Percentiles rank a stretch among this genome's conserved stretches.
phyloP scores from a whole-genome alignment of 2,113 vertebrate species.

The Rutilus rutilus region DNA sequence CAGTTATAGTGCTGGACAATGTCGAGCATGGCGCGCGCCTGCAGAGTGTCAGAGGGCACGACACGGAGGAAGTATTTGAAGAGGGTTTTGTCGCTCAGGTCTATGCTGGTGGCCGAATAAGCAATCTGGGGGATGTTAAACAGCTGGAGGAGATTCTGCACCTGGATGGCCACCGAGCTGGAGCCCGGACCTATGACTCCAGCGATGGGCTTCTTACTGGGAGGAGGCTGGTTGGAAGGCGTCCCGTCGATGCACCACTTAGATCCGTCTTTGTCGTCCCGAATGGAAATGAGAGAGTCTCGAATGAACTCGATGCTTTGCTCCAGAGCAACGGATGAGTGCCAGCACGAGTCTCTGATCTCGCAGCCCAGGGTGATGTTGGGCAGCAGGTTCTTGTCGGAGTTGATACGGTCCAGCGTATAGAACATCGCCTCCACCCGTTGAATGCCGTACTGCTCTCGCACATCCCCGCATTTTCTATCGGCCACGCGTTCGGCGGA shows the following conservation, averaged over 20 bases:
- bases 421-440: conserved; percentile 99
- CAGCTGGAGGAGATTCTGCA: conserved; percentile 96
- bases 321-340: conserved; percentile 96
- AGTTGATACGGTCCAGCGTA: conserved; percentile 95
- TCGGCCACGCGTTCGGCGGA: conserved; percentile 95
- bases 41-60: conserved; percentile 94
- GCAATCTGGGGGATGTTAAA: conserved; percentile 99
- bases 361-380: conserved; percentile 97
- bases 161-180: conserved; percentile 98
- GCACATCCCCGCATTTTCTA: conserved; percentile 95
- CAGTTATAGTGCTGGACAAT: conserved; percentile 98
- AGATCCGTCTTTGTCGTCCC: conserved; percentile 91
- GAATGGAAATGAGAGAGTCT: conserved; percentile 96
- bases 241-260: conserved; percentile 90
- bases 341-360: conserved; percentile 98
- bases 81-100: conserved; percentile 96
- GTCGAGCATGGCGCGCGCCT: conserved; percentile 95
- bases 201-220: conserved; percentile 93
- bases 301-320: conserved; percentile 99
- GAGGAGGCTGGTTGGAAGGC: conserved; percentile 78
- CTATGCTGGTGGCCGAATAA: conserved; percentile 97
- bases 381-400: conserved; percentile 89
- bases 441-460: conserved; percentile 98
- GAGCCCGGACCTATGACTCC: conserved; percentile 98
- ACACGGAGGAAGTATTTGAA: conserved; percentile 98